Evolutionary conservation across 2,888 invertebrate genomes (phyloP).

Genomic region (Poecilus cupreus): DNA sequence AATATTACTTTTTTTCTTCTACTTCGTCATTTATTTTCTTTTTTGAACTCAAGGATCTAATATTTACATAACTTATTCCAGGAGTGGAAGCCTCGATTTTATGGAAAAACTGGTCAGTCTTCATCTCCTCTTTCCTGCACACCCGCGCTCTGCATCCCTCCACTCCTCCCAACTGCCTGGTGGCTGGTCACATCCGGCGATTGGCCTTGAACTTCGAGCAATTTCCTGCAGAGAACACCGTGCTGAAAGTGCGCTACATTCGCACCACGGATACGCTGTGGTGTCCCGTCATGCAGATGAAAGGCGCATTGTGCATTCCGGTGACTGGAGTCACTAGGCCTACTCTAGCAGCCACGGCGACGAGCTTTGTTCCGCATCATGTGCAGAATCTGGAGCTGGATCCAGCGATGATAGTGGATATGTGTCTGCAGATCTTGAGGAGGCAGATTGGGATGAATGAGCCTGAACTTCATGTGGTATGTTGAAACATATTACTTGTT

Average conservation of each 20-base stretch:
- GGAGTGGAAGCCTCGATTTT: background rate
- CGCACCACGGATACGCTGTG: background rate
- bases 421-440: background rate
- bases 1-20: no score
- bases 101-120: background rate
- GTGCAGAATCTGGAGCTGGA: background rate
- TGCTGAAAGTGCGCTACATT: background rate
- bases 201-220: background rate
- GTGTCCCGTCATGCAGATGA: background rate
- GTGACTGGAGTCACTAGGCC: background rate
- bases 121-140: background rate
- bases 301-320: background rate
- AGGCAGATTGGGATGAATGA: background rate
- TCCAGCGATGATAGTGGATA: background rate
- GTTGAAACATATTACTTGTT: background rate
- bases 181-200: background rate
- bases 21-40: no score
- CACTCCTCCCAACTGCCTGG: background rate
- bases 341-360: background rate
- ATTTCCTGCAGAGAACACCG: background rate
- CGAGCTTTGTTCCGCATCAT: background rate
- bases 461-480: background rate
- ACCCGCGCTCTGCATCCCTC: background rate
- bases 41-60: no score
- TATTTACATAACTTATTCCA: background rate